Evolutionary conservation across 1,140 invertebrate genomes (phyloP).

Genomic region (Scaptodrosophila lebanonensis): DNA sequence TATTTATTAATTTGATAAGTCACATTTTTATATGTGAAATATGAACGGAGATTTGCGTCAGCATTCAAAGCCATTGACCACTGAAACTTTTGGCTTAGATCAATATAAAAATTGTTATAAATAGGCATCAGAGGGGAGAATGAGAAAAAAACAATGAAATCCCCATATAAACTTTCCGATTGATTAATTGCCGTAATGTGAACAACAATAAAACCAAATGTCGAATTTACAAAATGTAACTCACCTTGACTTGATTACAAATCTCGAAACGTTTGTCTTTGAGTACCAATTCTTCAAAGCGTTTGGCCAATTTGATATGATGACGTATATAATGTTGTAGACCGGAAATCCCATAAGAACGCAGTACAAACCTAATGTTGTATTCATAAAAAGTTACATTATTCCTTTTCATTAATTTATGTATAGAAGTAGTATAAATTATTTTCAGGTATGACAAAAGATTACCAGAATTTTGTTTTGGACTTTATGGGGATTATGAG

Average conservation of each 20-base stretch:
- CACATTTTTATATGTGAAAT: slow-evolving; percentile 25
- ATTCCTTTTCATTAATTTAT: slow-evolving; percentile 6
- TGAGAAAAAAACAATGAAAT: slow-evolving; percentile 34
- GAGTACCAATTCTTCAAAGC: slow-evolving; percentile 91
- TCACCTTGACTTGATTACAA: slow-evolving; percentile 96
- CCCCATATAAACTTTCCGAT: slow-evolving; percentile 45
- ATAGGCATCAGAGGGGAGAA: no score
- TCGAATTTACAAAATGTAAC: slow-evolving; percentile 42
- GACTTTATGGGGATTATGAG: no score
- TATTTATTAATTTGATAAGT: slow-evolving; percentile 35
- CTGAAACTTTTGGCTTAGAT: not conserved
- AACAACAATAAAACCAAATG: slow-evolving; percentile 9
- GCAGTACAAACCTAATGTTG: slow-evolving; percentile 86
- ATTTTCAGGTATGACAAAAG: no score
- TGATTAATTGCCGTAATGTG: slow-evolving; percentile 50
- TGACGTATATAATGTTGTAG: slow-evolving; percentile 94
- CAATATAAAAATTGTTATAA: slow-evolving; percentile 13
- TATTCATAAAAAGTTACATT: slow-evolving; percentile 1
- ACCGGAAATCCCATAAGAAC: slow-evolving; percentile 95
- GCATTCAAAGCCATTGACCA: slow-evolving; percentile 32
- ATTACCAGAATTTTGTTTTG: no score
- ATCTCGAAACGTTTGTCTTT: slow-evolving; percentile 95
- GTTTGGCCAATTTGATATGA: slow-evolving; percentile 95
- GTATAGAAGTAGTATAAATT: no score
- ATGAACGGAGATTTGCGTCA: slow-evolving; percentile 39